Base-by-base conservation (phyloP, 2,113 vertebrate species). In the Heterocephalus glaber region DNA sequence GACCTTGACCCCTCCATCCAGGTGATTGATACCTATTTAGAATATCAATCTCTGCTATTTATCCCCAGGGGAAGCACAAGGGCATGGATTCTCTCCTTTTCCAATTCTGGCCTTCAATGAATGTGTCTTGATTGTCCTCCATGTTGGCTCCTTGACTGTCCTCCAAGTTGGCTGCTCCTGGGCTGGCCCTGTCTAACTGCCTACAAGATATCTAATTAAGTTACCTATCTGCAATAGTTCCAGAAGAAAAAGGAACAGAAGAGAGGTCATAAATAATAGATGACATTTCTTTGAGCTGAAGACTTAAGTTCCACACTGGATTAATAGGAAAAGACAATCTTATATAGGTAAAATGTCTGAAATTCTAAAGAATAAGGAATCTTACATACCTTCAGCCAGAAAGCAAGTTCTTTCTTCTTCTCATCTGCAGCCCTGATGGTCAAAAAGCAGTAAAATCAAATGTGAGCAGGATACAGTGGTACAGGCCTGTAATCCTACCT, bases 341-440 rank as follows among this genome's bases (percentile, higher is more conserved):
- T 38, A 26, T 11, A 81, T 20, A 85, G 20, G 28, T 41, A 54
- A 82, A 83, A 90, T 72, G 41, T 92, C 65, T 17, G n/a, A 68
- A 91, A 87, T 58, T 84, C 12, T 76, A 87, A 84, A 41, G 77
- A 60, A 49, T 41, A 76, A 68, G 54, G 47, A 81, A 58, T 80
- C 7, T 58, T 76, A 83, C 5, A 58, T 10, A 35, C 74, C 93
- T 90, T 52, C 66, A 87, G 26, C 35, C 30, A 96, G n/a, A 89
- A 95, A 83, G 86, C 35, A 76, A 89, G 14, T 74, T 89, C 16
- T 68, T 90, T 81, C 30, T 90, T 81, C 30, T 92, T 79, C 35
- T 79, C 52, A 82, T n/a, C 19, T 86, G 72, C 58, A 82, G 49
- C 24, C 20, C 60, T 82, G 30, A 24, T 83, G 80, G 63, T 85